Conservation (phyloP, 2,888 invertebrate species). For the Ectemnius continuus region DNA sequence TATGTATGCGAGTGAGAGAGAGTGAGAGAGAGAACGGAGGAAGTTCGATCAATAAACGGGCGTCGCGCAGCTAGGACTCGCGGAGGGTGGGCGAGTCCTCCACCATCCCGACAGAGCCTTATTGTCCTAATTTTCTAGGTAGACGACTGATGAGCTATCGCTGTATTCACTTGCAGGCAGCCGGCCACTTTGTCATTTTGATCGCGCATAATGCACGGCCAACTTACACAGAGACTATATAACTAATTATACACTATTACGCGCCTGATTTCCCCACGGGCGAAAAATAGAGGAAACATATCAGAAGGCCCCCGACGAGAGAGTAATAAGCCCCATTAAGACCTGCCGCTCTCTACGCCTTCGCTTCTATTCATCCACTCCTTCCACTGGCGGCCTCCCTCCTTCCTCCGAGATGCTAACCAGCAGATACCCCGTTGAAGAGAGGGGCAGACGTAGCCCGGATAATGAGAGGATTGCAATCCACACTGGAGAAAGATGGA, state of each 20-base stretch:
- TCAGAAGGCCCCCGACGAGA: constrained; percentile 71
- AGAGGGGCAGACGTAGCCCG: not conserved
- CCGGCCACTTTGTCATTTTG: constrained; percentile 73
- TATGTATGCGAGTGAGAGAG: constrained; percentile 5
- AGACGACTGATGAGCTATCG: constrained; percentile 55
- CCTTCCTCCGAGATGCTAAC: constrained; percentile 33
- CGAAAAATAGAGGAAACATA: constrained; percentile 77
- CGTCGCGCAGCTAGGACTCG: constrained; percentile 8
- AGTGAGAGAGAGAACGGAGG: constrained; percentile 4
- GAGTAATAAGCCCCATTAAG: constrained; percentile 77
- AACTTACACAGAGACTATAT: constrained; percentile 73
- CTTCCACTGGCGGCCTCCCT: not conserved
- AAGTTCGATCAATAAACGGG: constrained; percentile 44
- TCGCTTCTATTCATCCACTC: constrained; percentile 34
- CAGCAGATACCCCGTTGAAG: constrained; percentile 10
- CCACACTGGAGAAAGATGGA: constrained; percentile 16
- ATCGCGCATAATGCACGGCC: constrained; percentile 75
- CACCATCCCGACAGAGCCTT: constrained; percentile 33
- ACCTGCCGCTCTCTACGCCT: constrained; percentile 63
- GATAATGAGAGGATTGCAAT: constrained; percentile 10
- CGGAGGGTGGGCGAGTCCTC: not conserved
- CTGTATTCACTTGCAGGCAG: constrained; percentile 63
- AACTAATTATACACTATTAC: constrained; percentile 76
- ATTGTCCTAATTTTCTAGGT: constrained; percentile 59
- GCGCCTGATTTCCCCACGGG: constrained; percentile 77